phyloP scores from a whole-genome alignment of 2,888 invertebrate genomes.

The Oscheius onirici region DNA sequence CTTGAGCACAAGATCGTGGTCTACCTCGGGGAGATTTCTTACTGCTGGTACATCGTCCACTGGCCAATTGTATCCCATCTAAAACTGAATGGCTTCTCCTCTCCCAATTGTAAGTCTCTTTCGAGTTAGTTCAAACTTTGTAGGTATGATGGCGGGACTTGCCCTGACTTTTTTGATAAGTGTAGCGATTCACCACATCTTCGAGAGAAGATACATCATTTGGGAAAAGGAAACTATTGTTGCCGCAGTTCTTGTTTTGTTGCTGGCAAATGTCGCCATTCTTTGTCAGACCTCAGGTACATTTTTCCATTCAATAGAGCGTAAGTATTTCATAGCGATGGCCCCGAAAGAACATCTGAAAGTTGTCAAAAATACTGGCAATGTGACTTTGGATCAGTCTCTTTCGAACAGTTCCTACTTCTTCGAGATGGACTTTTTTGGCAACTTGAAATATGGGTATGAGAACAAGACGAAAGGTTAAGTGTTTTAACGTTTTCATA shows the following conservation, averaged over 20 bases:
- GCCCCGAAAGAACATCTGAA: background rate
- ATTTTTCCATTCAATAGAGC: background rate
- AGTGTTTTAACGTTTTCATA: background rate
- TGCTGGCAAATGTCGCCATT: background rate
- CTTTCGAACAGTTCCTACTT: background rate
- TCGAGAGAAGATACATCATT: constrained; percentile 1
- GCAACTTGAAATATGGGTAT: background rate
- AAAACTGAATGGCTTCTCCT: background rate
- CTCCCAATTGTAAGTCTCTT: background rate
- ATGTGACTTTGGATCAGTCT: background rate
- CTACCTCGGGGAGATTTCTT: background rate
- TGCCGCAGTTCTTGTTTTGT: background rate
- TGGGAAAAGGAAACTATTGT: background rate
- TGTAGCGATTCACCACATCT: background rate
- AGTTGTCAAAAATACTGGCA: background rate
- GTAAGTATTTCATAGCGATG: background rate
- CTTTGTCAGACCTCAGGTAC: background rate
- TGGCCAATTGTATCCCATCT: background rate
- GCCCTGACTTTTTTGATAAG: too few species aligned
- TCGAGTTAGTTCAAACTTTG: background rate
- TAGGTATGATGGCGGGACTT: too few species aligned
- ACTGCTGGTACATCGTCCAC: background rate
- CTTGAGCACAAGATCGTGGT: background rate
- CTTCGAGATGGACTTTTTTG: background rate
- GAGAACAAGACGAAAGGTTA: constrained; percentile 18